A percentile compares a stretch with the other conserved stretches of the same genome.
Evolutionary conservation across 2,113 vertebrate genomes (phyloP).

Genomic region (Thamnophis sirtalis): DNA sequence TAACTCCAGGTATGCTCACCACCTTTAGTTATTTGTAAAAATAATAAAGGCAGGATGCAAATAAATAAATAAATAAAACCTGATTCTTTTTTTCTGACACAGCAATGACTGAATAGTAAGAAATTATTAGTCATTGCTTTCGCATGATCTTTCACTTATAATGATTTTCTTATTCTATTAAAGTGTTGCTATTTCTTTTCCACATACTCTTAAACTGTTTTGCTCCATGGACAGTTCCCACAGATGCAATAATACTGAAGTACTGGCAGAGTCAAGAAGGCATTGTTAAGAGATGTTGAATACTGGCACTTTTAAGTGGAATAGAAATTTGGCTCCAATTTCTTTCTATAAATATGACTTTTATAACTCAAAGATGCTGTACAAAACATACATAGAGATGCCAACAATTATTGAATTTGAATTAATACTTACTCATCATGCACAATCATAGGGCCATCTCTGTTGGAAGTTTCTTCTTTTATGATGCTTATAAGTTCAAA

Average conservation of each 20-base stretch:
- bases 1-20: neutral
- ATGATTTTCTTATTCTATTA: neutral
- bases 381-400: neutral
- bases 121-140: neutral
- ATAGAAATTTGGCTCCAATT: neutral
- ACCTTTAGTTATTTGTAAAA: neutral
- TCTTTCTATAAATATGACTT: neutral
- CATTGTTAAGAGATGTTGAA: neutral
- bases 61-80: neutral
- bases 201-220: neutral
- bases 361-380: neutral
- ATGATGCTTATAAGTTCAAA: conserved; percentile 88
- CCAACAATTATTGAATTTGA: neutral
- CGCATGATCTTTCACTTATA: neutral
- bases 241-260: neutral
- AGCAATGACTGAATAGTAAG: neutral
- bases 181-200: neutral
- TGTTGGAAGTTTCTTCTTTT: conserved; percentile 73
- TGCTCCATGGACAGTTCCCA: neutral
- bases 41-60: neutral
- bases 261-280: neutral
- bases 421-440: conserved; percentile 85
- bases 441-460: conserved; percentile 84
- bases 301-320: neutral
- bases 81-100: neutral